Conservation (phyloP, 2,797 vertebrate species). For the Nothura maculosa region DNA sequence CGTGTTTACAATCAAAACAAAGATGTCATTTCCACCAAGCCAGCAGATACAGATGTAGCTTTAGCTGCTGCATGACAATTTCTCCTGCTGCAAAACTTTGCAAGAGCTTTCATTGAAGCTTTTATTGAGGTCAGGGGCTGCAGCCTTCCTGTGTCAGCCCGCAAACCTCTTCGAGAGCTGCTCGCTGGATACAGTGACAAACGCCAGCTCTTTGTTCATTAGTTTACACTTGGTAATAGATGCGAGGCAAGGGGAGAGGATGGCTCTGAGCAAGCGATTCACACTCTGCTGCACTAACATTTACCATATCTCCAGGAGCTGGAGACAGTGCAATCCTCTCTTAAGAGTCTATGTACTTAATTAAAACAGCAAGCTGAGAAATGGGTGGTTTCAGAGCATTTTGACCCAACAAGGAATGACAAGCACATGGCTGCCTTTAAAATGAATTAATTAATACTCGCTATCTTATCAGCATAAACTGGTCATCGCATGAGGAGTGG, state of each 20-base stretch:
- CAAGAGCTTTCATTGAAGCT: constrained; percentile 30
- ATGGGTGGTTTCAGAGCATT: constrained; percentile 3
- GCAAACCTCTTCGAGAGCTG: constrained; percentile 10
- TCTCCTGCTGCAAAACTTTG: not conserved
- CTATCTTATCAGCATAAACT: not conserved
- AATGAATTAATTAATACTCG: constrained; percentile 32
- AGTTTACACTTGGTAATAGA: constrained; percentile 39
- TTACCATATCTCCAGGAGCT: not conserved
- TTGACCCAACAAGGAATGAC: constrained; percentile 12
- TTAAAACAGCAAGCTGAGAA: constrained; percentile 48
- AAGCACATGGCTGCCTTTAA: constrained; percentile 27
- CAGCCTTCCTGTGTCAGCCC: not conserved
- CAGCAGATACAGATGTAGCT: not conserved
- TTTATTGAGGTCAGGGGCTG: constrained; percentile 22
- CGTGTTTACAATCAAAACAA: not conserved
- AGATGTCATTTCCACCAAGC: not conserved
- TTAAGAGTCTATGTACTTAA: constrained; percentile 31
- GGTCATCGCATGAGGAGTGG: not conserved
- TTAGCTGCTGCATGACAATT: not conserved
- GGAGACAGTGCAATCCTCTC: not conserved
- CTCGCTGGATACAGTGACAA: not conserved
- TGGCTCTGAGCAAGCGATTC: not conserved
- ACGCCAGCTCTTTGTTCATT: constrained; percentile 33
- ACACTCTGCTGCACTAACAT: not conserved
- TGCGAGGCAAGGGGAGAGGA: not conserved